Evolutionary conservation across 2,888 invertebrate species (phyloP), one percentile per base, ranked within the genome.

Genomic region (Eristalinus aeneus): DNA sequence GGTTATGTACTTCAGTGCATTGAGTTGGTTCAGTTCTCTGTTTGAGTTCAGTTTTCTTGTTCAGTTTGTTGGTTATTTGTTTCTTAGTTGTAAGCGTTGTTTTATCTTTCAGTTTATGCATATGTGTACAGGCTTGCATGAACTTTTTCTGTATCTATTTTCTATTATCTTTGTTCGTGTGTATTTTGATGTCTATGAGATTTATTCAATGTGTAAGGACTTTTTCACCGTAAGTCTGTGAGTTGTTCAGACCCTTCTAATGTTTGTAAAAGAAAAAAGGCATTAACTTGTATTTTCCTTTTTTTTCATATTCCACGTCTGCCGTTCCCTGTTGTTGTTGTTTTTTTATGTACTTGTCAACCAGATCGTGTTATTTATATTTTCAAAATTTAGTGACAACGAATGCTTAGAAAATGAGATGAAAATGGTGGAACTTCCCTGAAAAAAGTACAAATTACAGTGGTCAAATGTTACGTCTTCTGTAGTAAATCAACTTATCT

Each of bases 141-240:
- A 9, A 32, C 31, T 56, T 31, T 61, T 61, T 79, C 31, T 61
- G 64, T 31, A 23, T 34, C 63, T 68, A 36, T 46, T 10, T 85
- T 54, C 79, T 46, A 53, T 74, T 81, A 75, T 78, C 46, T 46
- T 72, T 88, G 67, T 78, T 72, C 39, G 16, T 78, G 68, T 80
- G 72, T 71, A 68, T 69, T 80, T 27, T 87, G 73, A 61, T 86
- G 86, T 88, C 72, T 81, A 64, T 83, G 58, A 46, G 78, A 56
- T 63, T 80, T 79, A 69, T 79, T 87, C 82, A 81, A 56, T 88
- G 79, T 88, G 71, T 76, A 85, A 74, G 85, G 76, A 82, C 71
- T 68, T 69, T 77, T 68, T 22, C 20, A 36, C 32, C 69, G 82
- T 86, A 86, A 86, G 86, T 86, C 82, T 78, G 56, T 76, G 22